A percentile compares a stretch with the other conserved stretches of the same genome.
Evolutionary conservation across 2,797 vertebrate genomes (phyloP).

Genomic region (Urophycis tenuis): DNA sequence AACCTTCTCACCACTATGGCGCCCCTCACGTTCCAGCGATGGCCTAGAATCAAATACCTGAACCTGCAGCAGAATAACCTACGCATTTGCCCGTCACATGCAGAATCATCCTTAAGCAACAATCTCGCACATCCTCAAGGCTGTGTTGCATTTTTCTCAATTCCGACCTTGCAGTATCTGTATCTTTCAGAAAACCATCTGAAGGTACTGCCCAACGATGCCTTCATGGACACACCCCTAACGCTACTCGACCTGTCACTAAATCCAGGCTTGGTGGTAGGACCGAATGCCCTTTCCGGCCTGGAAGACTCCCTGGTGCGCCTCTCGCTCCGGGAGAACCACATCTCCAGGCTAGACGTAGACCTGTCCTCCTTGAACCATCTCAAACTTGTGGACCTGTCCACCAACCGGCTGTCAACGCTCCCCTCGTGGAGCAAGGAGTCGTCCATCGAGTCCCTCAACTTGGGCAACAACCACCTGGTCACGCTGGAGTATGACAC

Average conservation of each 20-base stretch:
- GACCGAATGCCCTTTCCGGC: conserved; percentile 71
- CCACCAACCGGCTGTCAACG: conserved; percentile 77
- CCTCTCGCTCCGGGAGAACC: conserved; percentile 78
- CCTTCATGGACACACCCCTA: conserved; percentile 76
- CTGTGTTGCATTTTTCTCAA: conserved; percentile 73
- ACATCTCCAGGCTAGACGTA: conserved; percentile 67
- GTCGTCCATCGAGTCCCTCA: conserved; percentile 80
- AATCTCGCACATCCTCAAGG: conserved; percentile 28
- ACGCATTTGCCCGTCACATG: conserved; percentile 64
- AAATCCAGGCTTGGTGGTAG: conserved; percentile 77
- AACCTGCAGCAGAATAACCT: conserved; percentile 80
- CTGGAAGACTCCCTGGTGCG: conserved; percentile 79
- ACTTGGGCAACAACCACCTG: conserved; percentile 86
- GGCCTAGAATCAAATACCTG: conserved; percentile 72
- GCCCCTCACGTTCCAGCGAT: conserved; percentile 67
- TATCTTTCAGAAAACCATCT: conserved; percentile 78
- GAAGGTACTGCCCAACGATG: conserved; percentile 58
- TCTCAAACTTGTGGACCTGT: conserved; percentile 81
- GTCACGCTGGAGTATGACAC: conserved; percentile 74
- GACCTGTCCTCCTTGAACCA: conserved; percentile 75
- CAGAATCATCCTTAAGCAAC: conserved; percentile 27
- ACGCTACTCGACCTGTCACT: conserved; percentile 79
- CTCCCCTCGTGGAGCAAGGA: conserved; percentile 73
- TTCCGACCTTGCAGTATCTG: conserved; percentile 69
- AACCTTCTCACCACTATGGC: conserved; percentile 71